These are phyloP conservation scores for Pagrus major DNA, from an alignment of 2,113 vertebrate genomes.

Conservation along the genomic window DNA sequence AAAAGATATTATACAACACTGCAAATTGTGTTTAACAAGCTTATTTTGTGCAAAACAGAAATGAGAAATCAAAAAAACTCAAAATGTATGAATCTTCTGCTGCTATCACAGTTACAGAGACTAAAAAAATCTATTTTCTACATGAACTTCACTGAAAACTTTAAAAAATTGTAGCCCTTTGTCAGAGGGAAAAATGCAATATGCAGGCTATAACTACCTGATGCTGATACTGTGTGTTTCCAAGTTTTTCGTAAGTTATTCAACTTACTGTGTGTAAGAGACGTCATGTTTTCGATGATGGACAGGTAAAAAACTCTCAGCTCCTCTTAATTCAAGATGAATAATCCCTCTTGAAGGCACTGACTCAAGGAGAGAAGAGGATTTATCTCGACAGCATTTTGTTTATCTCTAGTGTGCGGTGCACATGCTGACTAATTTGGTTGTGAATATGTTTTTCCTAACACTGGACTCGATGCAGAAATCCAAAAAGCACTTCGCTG, in stretches of 20 bases:
- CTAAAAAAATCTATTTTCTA: slow-evolving; percentile 70
- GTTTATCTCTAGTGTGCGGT: slow-evolving; percentile 59
- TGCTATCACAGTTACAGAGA: slow-evolving; percentile 64
- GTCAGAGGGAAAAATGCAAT: slow-evolving; percentile 63
- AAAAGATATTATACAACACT: slow-evolving; percentile 38
- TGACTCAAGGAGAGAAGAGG: slow-evolving; percentile 53
- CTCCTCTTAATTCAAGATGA: slow-evolving; percentile 49
- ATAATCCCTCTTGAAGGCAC: slow-evolving; percentile 53
- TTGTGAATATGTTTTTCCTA: slow-evolving; percentile 58
- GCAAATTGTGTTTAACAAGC: slow-evolving; percentile 34
- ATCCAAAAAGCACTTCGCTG: slow-evolving; percentile 74
- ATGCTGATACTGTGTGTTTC: slow-evolving; percentile 65
- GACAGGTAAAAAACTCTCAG: slow-evolving; percentile 45
- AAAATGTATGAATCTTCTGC: slow-evolving; percentile 40
- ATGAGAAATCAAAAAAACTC: slow-evolving; percentile 16
- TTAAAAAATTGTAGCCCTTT: slow-evolving; percentile 29
- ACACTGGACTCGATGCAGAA: slow-evolving; percentile 72
- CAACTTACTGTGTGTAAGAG: slow-evolving; percentile 24
- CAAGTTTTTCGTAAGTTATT: slow-evolving; percentile 47
- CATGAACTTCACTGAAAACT: slow-evolving; percentile 29
- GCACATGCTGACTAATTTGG: slow-evolving; percentile 49
- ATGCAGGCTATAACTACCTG: slow-evolving; percentile 62
- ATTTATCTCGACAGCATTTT: slow-evolving; percentile 50
- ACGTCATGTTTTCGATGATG: slow-evolving; percentile 37
- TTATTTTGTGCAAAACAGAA: slow-evolving; percentile 60